These are phyloP conservation scores for Strigamia crassipes DNA, from an alignment of 2,888 invertebrate genomes.

Conservation along the genomic window DNA sequence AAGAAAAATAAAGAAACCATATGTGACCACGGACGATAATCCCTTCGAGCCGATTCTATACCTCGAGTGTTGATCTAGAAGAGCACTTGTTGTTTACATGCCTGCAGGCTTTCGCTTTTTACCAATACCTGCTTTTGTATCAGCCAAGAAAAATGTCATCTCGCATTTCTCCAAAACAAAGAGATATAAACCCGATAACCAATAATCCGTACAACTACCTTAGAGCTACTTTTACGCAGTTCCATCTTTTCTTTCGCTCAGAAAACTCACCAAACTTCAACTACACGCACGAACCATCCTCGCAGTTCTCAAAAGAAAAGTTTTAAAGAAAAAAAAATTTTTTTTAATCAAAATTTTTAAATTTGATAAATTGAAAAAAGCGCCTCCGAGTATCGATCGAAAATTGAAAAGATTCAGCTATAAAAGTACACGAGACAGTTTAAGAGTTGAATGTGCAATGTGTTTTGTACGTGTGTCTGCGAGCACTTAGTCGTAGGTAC, in stretches of 20 bases:
- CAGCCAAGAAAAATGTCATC: neutral
- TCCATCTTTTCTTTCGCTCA: neutral
- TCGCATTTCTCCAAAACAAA: neutral
- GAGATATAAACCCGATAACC: constrained; percentile 24
- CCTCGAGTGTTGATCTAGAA: constrained; percentile 5
- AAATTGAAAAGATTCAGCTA: neutral
- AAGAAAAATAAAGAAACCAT: neutral
- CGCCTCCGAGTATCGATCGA: too few relatives aligned
- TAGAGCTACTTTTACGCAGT: neutral
- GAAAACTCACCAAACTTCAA: neutral
- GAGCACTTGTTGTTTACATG: neutral
- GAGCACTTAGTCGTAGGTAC: neutral
- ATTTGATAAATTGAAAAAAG: too few relatives aligned
- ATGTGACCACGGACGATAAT: neutral
- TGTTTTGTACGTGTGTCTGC: neutral
- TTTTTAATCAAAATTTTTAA: too few relatives aligned
- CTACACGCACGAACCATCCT: too few relatives aligned
- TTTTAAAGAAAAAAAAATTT: too few relatives aligned
- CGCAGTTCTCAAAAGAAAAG: too few relatives aligned
- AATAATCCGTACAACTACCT: neutral
- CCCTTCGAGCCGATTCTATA: neutral
- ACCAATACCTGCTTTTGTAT: neutral
- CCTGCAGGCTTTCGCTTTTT: neutral
- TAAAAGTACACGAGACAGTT: too few relatives aligned
- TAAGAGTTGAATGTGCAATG: neutral